A percentile compares a stretch with the other conserved stretches of the same genome.
These are phyloP conservation scores for Sarcophaga carnaria DNA, from an alignment of 2,888 invertebrate genomes.

Conservation along the genomic window DNA sequence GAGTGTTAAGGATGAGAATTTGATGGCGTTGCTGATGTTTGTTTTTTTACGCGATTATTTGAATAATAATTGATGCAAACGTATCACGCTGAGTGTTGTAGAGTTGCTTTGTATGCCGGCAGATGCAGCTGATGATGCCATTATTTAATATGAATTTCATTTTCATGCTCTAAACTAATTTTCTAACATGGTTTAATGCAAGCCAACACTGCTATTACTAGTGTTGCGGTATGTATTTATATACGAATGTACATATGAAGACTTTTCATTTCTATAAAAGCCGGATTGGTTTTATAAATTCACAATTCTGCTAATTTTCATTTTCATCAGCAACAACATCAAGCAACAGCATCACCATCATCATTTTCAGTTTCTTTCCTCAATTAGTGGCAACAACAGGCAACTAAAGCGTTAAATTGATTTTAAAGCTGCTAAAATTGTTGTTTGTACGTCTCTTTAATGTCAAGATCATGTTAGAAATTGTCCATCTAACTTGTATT, in stretches of 20 bases:
- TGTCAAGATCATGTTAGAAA: slow-evolving; percentile 67
- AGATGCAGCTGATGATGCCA: slow-evolving; percentile 58
- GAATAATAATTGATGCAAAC: slow-evolving; percentile 54
- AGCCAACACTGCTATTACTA: slow-evolving; percentile 5
- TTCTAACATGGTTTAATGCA: background rate
- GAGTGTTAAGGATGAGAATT: slow-evolving; percentile 40
- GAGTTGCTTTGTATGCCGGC: background rate
- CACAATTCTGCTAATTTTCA: background rate
- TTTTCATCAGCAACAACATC: slow-evolving; percentile 12
- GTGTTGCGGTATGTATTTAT: slow-evolving; percentile 4
- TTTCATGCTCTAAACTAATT: slow-evolving; percentile 65
- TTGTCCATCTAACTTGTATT: slow-evolving; percentile 37
- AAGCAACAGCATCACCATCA: slow-evolving; percentile 7
- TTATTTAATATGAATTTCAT: slow-evolving; percentile 64
- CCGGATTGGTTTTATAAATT: slow-evolving; percentile 42
- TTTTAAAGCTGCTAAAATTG: slow-evolving; percentile 17
- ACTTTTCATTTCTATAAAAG: slow-evolving; percentile 69
- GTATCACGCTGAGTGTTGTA: slow-evolving; percentile 44
- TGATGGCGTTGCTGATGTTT: slow-evolving; percentile 15
- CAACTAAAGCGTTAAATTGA: slow-evolving; percentile 64
- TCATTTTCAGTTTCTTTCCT: slow-evolving; percentile 61
- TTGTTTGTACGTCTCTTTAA: slow-evolving; percentile 49
- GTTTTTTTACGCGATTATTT: slow-evolving; percentile 1
- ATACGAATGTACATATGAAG: slow-evolving; percentile 16
- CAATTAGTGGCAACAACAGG: slow-evolving; percentile 50